These are phyloP conservation scores for Clitarchus hookeri DNA, from an alignment of 2,888 invertebrate species.

Conservation along the genomic window DNA sequence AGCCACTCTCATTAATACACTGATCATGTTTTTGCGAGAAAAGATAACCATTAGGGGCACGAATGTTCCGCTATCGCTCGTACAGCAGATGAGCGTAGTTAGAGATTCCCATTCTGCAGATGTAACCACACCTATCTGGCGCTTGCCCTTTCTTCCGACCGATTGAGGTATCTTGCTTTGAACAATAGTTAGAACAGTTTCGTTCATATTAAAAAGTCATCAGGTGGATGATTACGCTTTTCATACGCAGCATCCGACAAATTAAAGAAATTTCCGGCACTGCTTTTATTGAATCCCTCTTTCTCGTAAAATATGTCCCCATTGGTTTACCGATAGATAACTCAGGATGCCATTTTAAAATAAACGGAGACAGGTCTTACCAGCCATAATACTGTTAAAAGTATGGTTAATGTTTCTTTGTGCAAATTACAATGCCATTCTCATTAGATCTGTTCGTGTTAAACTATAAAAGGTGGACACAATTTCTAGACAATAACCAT, in stretches of 20 bases:
- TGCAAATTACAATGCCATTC: background rate
- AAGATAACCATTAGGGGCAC: background rate
- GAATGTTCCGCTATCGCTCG: background rate
- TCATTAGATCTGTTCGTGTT: background rate
- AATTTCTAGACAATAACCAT: background rate
- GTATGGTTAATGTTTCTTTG: background rate
- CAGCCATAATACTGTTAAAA: background rate
- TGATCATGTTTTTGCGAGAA: background rate
- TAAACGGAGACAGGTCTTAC: background rate
- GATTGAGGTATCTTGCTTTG: background rate
- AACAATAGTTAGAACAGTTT: background rate
- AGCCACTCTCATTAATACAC: background rate
- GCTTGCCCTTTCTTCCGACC: background rate
- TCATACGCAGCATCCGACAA: background rate
- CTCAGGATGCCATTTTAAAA: background rate
- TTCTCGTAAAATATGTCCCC: background rate
- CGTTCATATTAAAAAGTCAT: background rate
- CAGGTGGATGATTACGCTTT: background rate
- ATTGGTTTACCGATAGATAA: background rate
- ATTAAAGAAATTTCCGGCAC: background rate
- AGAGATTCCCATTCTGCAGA: background rate
- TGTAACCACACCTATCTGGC: background rate
- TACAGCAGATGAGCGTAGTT: background rate
- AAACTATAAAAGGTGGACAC: background rate
- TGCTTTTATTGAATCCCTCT: background rate